Conservation (phyloP, 2,888 invertebrate genomes). For the Amiota communis region DNA sequence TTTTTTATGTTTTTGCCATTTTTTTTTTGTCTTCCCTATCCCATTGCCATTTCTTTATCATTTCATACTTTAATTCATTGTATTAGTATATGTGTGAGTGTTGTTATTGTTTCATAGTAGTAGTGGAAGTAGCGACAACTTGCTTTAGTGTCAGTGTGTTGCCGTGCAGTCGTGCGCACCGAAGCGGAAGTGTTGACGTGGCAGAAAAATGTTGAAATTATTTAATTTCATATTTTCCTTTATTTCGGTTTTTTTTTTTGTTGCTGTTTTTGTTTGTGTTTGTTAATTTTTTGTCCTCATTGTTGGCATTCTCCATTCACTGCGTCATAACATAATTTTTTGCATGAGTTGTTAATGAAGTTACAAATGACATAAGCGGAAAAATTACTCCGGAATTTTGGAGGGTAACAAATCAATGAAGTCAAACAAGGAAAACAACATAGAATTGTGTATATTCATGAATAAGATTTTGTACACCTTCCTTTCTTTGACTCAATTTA, state of each 20-base stretch:
- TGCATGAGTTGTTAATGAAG: conserved; percentile 21
- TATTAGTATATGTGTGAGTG: neutral
- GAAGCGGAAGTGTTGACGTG: conserved; percentile 67
- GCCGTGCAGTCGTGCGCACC: conserved; percentile 54
- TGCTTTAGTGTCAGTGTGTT: conserved; percentile 36
- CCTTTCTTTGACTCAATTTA: too few relatives aligned
- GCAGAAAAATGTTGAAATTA: conserved; percentile 61
- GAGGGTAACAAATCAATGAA: neutral
- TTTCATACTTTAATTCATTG: neutral
- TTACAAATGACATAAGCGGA: conserved; percentile 23
- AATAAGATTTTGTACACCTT: too few relatives aligned
- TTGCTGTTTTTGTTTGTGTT: too few relatives aligned
- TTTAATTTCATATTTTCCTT: conserved; percentile 55
- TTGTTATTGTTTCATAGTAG: neutral
- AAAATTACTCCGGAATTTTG: neutral
- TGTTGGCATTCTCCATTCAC: too few relatives aligned
- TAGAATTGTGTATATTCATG: neutral
- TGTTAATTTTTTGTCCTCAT: neutral
- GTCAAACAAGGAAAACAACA: neutral
- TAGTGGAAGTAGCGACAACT: conserved; percentile 13
- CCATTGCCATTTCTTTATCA: neutral
- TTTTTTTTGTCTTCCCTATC: neutral
- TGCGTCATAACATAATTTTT: neutral
- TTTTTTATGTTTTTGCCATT: conserved; percentile 28
- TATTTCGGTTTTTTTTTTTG: neutral